Evolutionary conservation across 2,888 invertebrate genomes (phyloP).

Genomic region (Sarcophaga subvicina): DNA sequence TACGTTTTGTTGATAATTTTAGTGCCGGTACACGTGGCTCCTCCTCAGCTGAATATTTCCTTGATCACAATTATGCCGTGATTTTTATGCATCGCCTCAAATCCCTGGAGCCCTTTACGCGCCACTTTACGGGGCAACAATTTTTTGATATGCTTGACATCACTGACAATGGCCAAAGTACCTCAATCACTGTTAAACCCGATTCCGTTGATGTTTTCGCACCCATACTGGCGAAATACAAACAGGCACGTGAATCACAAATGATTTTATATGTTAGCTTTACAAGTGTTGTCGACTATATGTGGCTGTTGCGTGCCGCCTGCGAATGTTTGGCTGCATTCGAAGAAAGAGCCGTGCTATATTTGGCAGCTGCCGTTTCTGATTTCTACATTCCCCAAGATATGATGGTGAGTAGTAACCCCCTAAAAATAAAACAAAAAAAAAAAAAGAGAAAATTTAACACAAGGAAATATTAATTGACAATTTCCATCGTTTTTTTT

Average conservation of each 20-base stretch:
- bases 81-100: slow-evolving; percentile 96
- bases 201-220: slow-evolving; percentile 88
- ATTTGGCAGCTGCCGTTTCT: slow-evolving; percentile 98
- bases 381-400: slow-evolving; percentile 98
- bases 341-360: slow-evolving; percentile 89
- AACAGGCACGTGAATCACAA: slow-evolving; percentile 89
- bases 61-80: slow-evolving; percentile 93
- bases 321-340: slow-evolving; percentile 89
- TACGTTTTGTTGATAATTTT: slow-evolving; percentile 99
- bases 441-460: background rate
- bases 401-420: slow-evolving; percentile 88
- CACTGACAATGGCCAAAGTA: slow-evolving; percentile 84
- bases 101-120: slow-evolving; percentile 94
- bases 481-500: background rate
- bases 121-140: slow-evolving; percentile 91
- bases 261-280: slow-evolving; percentile 90
- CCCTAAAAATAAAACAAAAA: background rate
- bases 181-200: slow-evolving; percentile 87
- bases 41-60: slow-evolving; percentile 97
- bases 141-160: slow-evolving; percentile 90
- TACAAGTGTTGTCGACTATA: slow-evolving; percentile 94
- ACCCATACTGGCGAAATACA: slow-evolving; percentile 89
- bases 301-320: slow-evolving; percentile 93
- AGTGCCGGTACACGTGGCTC: slow-evolving; percentile 98
- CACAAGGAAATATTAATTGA: background rate